Base-by-base conservation (phyloP, 1,140 invertebrate species). In the Berghia stephanieae region DNA sequence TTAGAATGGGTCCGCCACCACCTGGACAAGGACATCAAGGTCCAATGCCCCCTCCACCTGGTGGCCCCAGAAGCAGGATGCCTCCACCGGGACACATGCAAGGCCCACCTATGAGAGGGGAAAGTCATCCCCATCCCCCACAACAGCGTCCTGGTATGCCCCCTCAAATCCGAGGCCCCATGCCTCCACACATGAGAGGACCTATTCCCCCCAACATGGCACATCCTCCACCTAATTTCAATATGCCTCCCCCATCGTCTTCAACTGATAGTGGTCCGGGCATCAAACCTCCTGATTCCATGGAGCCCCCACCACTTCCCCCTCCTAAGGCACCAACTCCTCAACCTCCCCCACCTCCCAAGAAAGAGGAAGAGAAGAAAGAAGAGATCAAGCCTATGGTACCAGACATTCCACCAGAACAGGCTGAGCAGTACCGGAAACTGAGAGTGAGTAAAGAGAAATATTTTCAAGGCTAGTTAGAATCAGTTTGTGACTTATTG, bases 321-420 rank as follows among this genome's bases (percentile, higher is more conserved):
- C 78, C 78, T 27, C 80, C 80, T 10, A 79, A 78, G 52, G 74
- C 79, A 49, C 78, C 74, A 2, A 68, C 82, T 34, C 80, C 79
- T n/a, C 77, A 77, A 49, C 80, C 79, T 38, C 80, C 78, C 18
- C 79, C 80, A 55, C 80, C 80, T 8, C 77, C 79, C 42, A 78
- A 81, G 63, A 78, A 78, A 46, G 73, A 81, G 66, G 80, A 83
- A n/a, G 75, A 80, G 31, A 75, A 79, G 44, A 77, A 77, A 36
- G 60, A 76, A 77, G 81, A 83, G 67, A 78, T 79, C 40, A 79
- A 82, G 52, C 78, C 78, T 10, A 82, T 82, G 82, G 77, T 60
- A 74, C 80, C 80, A n/a, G 66, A 80, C 34, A 83, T 83, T 60
- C 80, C 82, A 52, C 82, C 82, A 34, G 80, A 83, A 57, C 80